Percentiles rank a stretch among this genome's conserved stretches.
phyloP scores from a whole-genome alignment of 2,113 vertebrate genomes.

The Peucedramus taeniatus region DNA sequence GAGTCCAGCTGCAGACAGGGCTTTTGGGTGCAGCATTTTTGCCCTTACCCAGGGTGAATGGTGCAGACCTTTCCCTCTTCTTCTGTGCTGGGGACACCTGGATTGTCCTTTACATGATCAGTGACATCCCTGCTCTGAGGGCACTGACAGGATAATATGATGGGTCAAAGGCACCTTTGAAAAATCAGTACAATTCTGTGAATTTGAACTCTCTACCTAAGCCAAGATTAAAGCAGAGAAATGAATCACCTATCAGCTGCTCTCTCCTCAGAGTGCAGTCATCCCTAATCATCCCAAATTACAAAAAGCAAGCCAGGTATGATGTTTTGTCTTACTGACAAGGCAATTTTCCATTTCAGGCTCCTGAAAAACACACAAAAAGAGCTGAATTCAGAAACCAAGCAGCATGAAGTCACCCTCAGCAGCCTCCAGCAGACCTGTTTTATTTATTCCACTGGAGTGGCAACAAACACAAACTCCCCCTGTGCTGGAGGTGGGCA shows the following conservation, averaged over 20 bases:
- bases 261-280: neutral
- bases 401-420: neutral
- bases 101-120: neutral
- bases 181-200: neutral
- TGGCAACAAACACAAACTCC: neutral
- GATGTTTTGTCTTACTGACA: neutral
- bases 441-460: neutral
- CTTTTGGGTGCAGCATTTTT: neutral
- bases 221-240: neutral
- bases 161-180: neutral
- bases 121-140: neutral
- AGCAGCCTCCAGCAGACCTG: neutral
- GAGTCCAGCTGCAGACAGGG: rapidly evolving
- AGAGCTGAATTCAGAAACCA: neutral
- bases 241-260: neutral
- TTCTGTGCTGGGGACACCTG: neutral
- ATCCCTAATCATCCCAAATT: neutral
- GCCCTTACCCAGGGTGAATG: rapidly evolving
- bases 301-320: neutral
- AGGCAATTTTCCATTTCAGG: neutral
- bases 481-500: neutral
- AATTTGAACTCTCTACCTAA: neutral
- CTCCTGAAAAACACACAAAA: neutral
- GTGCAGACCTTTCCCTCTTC: neutral
- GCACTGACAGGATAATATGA: neutral